Percentiles rank a stretch among this genome's conserved stretches.
Conservation (phyloP, 2,888 invertebrate genomes). For the Acanthosoma haemorrhoidale region DNA sequence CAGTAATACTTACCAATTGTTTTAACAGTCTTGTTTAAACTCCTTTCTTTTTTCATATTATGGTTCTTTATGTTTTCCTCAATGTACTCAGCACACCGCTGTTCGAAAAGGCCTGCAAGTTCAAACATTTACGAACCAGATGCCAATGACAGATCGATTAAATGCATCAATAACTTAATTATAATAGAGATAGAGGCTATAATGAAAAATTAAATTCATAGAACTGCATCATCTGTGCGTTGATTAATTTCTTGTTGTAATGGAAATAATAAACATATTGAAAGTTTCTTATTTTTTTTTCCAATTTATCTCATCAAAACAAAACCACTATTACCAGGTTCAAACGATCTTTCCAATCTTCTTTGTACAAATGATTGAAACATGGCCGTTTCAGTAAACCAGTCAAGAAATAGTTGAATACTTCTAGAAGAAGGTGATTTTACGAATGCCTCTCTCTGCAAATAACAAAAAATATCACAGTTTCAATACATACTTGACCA, state of each 20-base stretch:
- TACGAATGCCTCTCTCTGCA: conserved; percentile 68
- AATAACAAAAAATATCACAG: conserved; percentile 2
- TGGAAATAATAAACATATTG: too few relatives aligned
- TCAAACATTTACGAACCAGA: too few relatives aligned
- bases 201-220: background rate
- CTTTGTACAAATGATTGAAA: conserved; percentile 68
- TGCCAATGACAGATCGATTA: too few relatives aligned
- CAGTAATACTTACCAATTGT: conserved; percentile 41
- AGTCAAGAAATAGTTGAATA: conserved; percentile 69
- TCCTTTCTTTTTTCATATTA: conserved; percentile 39
- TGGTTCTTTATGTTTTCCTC: conserved; percentile 42
- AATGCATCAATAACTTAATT: too few relatives aligned
- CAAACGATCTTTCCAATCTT: conserved; percentile 42
- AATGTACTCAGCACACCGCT: conserved; percentile 44
- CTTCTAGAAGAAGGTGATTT: conserved; percentile 59
- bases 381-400: conserved; percentile 85
- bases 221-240: too few relatives aligned
- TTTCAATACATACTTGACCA: too few relatives aligned
- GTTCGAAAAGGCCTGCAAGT: conserved; percentile 45
- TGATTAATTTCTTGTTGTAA: too few relatives aligned
- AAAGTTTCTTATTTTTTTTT: too few relatives aligned
- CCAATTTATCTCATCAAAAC: too few relatives aligned
- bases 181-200: too few relatives aligned
- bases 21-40: conserved; percentile 43
- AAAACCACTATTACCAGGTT: conserved; percentile 42